phyloP scores from a whole-genome alignment of 23 tunicate species.

The Aplidium turbinatum region DNA sequence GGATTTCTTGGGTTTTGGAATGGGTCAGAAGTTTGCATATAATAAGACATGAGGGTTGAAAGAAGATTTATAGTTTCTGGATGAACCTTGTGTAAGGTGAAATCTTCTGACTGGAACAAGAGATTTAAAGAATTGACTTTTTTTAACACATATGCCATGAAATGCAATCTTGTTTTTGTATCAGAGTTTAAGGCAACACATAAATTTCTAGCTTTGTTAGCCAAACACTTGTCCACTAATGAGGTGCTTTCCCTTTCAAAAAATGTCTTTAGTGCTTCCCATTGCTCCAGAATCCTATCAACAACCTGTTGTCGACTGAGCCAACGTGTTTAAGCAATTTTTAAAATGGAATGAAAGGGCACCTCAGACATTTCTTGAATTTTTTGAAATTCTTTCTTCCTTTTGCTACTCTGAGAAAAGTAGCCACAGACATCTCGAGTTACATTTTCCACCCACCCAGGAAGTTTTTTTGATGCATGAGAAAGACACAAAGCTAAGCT shows the following conservation, averaged over 20 bases:
- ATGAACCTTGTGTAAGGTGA: not conserved
- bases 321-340: not conserved
- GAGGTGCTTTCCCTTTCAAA: not conserved
- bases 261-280: not conserved
- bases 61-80: not conserved
- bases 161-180: too few relatives aligned
- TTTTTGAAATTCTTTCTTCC: slow-evolving; percentile 1
- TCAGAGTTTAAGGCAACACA: slow-evolving; percentile 1
- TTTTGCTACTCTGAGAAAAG: not conserved
- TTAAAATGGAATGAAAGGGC: slow-evolving; percentile 6
- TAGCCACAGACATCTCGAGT: not conserved
- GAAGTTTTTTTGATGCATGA: slow-evolving; percentile 1
- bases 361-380: slow-evolving; percentile 1
- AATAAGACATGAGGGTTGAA: not conserved
- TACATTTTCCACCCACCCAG: slow-evolving; percentile 1
- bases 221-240: not conserved
- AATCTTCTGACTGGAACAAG: too few relatives aligned
- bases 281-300: slow-evolving; percentile 9
- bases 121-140: too few relatives aligned
- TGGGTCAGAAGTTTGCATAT: not conserved
- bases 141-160: too few relatives aligned
- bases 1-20: slow-evolving; percentile 10
- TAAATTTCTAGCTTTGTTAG: not conserved
- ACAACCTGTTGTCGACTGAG: slow-evolving; percentile 2
- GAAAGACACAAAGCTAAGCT: slow-evolving; percentile 8